Evolutionary conservation across 2,888 invertebrate species (phyloP).

Genomic region (Reticulitermes lucifugus): DNA sequence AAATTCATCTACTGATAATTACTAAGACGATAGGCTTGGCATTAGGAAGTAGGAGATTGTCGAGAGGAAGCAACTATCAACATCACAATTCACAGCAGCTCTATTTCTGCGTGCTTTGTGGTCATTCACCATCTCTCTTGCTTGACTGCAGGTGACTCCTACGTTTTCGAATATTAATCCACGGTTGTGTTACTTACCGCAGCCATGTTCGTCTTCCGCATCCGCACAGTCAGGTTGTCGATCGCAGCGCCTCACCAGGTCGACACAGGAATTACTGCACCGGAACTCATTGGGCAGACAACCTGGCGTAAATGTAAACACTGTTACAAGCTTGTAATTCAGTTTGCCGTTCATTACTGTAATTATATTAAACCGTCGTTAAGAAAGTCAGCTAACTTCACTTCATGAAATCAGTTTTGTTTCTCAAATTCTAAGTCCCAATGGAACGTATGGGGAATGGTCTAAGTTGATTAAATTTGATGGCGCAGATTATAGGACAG

Average conservation of each 20-base stretch:
- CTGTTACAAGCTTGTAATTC: neutral
- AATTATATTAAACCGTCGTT: neutral
- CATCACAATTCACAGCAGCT: too few species aligned
- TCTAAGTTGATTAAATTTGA: neutral
- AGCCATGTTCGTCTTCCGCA: slow-evolving; percentile 63
- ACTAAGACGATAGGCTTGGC: too few species aligned
- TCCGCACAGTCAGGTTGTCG: slow-evolving; percentile 61
- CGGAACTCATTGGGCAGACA: slow-evolving; percentile 64
- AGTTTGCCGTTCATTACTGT: neutral
- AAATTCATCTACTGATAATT: too few species aligned
- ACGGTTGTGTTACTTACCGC: slow-evolving; percentile 59
- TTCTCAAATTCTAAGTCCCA: neutral
- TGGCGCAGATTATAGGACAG: neutral
- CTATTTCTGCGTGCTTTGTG: too few species aligned
- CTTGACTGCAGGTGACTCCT: too few species aligned
- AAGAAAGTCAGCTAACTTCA: neutral
- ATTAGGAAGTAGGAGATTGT: too few species aligned
- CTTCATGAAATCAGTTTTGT: neutral
- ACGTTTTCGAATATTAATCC: neutral
- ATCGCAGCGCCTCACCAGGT: slow-evolving; percentile 63
- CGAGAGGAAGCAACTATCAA: too few species aligned
- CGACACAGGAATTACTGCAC: slow-evolving; percentile 64
- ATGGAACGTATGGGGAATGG: neutral
- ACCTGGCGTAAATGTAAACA: slow-evolving; percentile 57
- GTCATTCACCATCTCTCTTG: too few species aligned